Conservation (phyloP, 2,797 vertebrate genomes). For the Tragelaphus eurycerus region DNA sequence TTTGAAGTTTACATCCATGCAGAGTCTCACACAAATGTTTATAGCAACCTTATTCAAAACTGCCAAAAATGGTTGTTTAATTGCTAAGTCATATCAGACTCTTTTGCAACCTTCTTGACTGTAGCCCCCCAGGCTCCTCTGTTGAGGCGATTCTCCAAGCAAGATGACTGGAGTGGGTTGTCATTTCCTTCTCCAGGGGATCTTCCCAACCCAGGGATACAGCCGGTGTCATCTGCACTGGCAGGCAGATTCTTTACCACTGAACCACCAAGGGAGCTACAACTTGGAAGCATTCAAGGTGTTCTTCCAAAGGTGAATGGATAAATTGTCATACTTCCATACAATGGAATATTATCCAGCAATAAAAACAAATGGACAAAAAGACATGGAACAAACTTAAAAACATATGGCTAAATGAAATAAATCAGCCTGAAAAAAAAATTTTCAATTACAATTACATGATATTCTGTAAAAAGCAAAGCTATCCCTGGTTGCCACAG, state of each 20-base stretch:
- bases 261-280: background rate
- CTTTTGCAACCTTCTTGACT: background rate
- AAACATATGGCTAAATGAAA: background rate
- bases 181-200: background rate
- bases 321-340: background rate
- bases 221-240: background rate
- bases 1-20: background rate
- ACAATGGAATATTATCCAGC: background rate
- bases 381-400: background rate
- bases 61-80: background rate
- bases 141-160: background rate
- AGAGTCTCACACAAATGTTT: background rate
- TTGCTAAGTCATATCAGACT: background rate
- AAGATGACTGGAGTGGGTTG: background rate
- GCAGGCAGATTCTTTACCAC: background rate
- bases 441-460: background rate
- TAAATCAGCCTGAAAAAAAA: background rate
- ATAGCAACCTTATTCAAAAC: background rate
- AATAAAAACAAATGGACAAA: background rate
- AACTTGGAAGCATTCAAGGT: background rate
- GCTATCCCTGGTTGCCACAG: background rate
- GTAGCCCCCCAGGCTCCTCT: background rate
- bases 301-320: background rate
- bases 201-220: background rate
- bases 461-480: background rate